Conservation (phyloP, 2,113 vertebrate genomes). For the Platysteira castanea region DNA sequence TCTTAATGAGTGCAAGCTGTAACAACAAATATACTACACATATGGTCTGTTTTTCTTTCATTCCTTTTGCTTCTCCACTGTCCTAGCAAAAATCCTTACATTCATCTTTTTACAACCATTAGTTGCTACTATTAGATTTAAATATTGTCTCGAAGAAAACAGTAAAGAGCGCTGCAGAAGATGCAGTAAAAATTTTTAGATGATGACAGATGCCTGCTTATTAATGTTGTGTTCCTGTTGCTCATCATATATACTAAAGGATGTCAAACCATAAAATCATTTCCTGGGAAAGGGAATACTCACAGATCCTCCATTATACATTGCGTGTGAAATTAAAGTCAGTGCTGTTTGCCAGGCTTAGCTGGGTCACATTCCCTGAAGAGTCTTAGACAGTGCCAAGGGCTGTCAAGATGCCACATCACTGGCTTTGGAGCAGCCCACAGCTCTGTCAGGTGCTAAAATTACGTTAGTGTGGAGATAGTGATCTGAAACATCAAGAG, state of each 20-base stretch:
- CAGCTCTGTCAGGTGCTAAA: neutral
- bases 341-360: neutral
- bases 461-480: neutral
- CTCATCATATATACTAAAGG: neutral
- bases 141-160: neutral
- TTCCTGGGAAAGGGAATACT: neutral
- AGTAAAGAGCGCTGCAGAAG: neutral
- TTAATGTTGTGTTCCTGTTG: neutral
- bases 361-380: neutral
- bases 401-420: neutral
- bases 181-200: neutral
- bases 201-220: conserved; percentile 21
- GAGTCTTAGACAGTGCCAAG: neutral
- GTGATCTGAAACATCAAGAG: neutral
- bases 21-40: conserved; percentile 19
- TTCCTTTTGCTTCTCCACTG: neutral
- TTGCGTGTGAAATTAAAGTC: neutral
- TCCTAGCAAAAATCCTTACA: conserved; percentile 18
- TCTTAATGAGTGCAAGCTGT: conserved; percentile 72
- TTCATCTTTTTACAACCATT: conserved; percentile 19
- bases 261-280: neutral
- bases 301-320: neutral
- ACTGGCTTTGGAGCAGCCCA: neutral
- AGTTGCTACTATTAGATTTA: conserved; percentile 8
- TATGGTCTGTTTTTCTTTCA: neutral